phyloP scores from a whole-genome alignment of 2,888 invertebrate genomes.

The Elaeidobius kamerunicus region DNA sequence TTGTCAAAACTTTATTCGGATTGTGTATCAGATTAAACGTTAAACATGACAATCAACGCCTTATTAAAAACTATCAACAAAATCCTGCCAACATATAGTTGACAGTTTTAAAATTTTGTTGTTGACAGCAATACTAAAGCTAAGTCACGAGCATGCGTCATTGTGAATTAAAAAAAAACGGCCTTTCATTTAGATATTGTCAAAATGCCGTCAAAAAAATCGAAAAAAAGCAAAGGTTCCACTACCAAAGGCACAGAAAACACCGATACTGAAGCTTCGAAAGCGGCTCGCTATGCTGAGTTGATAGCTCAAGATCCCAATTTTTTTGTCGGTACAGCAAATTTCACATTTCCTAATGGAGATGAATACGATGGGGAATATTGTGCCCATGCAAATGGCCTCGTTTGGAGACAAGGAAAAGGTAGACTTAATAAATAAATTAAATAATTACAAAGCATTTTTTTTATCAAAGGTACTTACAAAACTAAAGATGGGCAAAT shows the following conservation, averaged over 20 bases:
- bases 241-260: neutral
- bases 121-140: too few relatives aligned
- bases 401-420: slow-evolving; percentile 47
- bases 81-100: too few relatives aligned
- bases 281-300: slow-evolving; percentile 2
- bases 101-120: too few relatives aligned
- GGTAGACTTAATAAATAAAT: slow-evolving; percentile 12
- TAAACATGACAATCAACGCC: too few relatives aligned
- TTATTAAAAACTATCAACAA: too few relatives aligned
- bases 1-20: too few relatives aligned
- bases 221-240: slow-evolving; percentile 7
- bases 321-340: slow-evolving; percentile 43
- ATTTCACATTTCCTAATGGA: slow-evolving; percentile 56
- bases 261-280: neutral
- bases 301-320: slow-evolving; percentile 30
- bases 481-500: slow-evolving; percentile 57
- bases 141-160: too few relatives aligned
- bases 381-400: slow-evolving; percentile 54
- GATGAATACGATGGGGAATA: slow-evolving; percentile 59
- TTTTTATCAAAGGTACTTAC: slow-evolving; percentile 50
- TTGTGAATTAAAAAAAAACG: too few relatives aligned
- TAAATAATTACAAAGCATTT: neutral
- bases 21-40: too few relatives aligned
- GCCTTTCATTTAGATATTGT: too few relatives aligned
- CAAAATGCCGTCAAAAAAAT: slow-evolving; percentile 22